A percentile compares a stretch with the other conserved stretches of the same genome.
Evolutionary conservation across 2,113 vertebrate species (phyloP).

Genomic region (Tragelaphus scriptus): DNA sequence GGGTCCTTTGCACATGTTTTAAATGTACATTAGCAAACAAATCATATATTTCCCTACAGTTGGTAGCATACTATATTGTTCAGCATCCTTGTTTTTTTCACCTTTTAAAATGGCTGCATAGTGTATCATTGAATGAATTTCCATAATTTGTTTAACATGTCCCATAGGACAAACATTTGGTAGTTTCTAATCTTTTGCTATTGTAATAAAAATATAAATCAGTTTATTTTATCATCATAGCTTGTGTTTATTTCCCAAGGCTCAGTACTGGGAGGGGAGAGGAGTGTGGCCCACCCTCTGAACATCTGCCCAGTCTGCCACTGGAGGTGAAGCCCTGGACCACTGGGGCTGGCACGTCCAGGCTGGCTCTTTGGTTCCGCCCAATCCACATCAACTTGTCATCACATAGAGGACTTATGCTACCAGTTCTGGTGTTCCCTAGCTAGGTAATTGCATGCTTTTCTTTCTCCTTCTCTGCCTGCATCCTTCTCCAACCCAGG

Average conservation of each 20-base stretch:
- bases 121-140: conserved; percentile 2
- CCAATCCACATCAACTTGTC: not conserved
- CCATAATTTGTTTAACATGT: not conserved
- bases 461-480: not conserved
- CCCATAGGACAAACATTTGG: not conserved
- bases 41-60: not conserved
- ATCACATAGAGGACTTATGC: not conserved
- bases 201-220: conserved; percentile 14
- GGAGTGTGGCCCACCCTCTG: not conserved
- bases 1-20: not conserved
- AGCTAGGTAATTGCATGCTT: not conserved
- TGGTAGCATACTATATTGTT: not conserved
- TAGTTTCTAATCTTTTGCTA: not conserved
- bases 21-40: not conserved
- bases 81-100: not conserved
- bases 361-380: not conserved
- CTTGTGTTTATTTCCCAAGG: not conserved
- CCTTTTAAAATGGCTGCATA: not conserved
- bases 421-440: not conserved
- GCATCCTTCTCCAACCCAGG: not conserved
- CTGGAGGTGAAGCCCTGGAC: not conserved
- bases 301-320: not conserved
- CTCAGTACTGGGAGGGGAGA: not conserved
- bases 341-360: not conserved
- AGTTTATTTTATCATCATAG: not conserved